Evolutionary conservation across 2,888 invertebrate species (phyloP), one percentile per base, ranked within the genome.

Genomic region (Caenorhabditis drosophilae): DNA sequence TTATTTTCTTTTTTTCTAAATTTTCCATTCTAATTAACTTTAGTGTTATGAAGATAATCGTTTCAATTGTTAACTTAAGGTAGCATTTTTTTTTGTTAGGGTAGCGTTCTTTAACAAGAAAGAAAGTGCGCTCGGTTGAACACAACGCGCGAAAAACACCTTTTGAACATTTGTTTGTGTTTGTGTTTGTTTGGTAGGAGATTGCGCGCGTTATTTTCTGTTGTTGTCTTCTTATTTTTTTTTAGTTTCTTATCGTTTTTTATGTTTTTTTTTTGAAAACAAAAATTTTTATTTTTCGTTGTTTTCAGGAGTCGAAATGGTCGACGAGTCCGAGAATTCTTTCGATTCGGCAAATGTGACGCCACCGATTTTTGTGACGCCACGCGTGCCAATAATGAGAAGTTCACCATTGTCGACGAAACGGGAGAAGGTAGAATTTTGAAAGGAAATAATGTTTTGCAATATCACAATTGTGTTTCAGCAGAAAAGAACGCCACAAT

Each of bases 401-500:
- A 59, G 61, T n/a, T 53, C 67, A 40, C 74, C 74, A 18, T 44
- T 74, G 16, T 74, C 74, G 20, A 74, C 74, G 4, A 74, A 73
- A 59, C 60, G 70, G 11, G 70, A 70, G 31, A 56, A 51, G n/a
- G n/a, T n/a, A n/a, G n/a, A n/a, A n/a, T n/a, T n/a, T n/a, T n/a
- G n/a, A n/a, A n/a, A n/a, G n/a, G n/a, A n/a, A n/a, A n/a, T n/a
- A n/a, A n/a, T n/a, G n/a, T n/a, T n/a, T n/a, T n/a, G n/a, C n/a
- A n/a, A n/a, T n/a, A n/a, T n/a, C n/a, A n/a, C n/a, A n/a, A n/a
- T n/a, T n/a, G n/a, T n/a, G n/a, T n/a, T n/a, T n/a, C n/a, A n/a
- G 36, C 36, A 44, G 45, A 49, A 47, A 23, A 34, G 50, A 20
- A 61, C 60, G 12, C 67, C 73, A 7, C 35, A 49, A 12, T 58